A percentile compares a stretch with the other conserved stretches of the same genome.
Conservation (phyloP, 2,888 invertebrate species). For the Caenorhabditis afra region DNA sequence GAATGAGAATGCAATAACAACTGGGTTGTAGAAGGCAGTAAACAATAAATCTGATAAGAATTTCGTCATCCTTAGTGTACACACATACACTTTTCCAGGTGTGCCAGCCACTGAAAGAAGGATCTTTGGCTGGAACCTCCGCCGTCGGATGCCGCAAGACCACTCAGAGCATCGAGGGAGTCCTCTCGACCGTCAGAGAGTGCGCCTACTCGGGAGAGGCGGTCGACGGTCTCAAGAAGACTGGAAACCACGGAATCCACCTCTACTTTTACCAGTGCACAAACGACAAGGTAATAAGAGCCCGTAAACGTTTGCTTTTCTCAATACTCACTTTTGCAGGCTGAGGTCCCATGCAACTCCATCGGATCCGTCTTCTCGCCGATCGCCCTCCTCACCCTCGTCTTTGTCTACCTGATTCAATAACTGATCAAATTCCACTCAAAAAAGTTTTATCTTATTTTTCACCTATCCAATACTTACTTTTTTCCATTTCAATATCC, state of each 20-base stretch:
- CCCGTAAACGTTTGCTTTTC: no score
- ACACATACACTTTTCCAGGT: constrained; percentile 48
- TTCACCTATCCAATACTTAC: no score
- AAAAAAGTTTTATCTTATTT: constrained; percentile 24
- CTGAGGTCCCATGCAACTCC: constrained; percentile 54
- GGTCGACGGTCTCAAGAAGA: constrained; percentile 72
- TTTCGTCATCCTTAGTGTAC: no score
- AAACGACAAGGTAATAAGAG: constrained; percentile 60
- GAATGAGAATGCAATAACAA: not conserved
- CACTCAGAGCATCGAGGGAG: constrained; percentile 72
- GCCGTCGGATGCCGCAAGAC: constrained; percentile 78
- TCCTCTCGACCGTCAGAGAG: constrained; percentile 68
- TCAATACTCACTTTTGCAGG: constrained; percentile 32
- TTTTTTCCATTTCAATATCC: constrained; percentile 12
- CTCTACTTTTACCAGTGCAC: constrained; percentile 81
- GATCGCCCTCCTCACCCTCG: constrained; percentile 38
- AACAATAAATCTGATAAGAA: no score
- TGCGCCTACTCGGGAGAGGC: constrained; percentile 78
- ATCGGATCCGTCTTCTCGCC: constrained; percentile 42
- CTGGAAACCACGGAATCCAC: constrained; percentile 77
- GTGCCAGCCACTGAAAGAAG: constrained; percentile 67
- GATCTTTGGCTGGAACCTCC: constrained; percentile 62
- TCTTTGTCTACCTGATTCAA: constrained; percentile 50
- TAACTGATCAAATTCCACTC: constrained; percentile 10
- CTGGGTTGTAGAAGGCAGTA: no score